phyloP scores from a whole-genome alignment of 2,113 vertebrate species.

The Pelecanus crispus region DNA sequence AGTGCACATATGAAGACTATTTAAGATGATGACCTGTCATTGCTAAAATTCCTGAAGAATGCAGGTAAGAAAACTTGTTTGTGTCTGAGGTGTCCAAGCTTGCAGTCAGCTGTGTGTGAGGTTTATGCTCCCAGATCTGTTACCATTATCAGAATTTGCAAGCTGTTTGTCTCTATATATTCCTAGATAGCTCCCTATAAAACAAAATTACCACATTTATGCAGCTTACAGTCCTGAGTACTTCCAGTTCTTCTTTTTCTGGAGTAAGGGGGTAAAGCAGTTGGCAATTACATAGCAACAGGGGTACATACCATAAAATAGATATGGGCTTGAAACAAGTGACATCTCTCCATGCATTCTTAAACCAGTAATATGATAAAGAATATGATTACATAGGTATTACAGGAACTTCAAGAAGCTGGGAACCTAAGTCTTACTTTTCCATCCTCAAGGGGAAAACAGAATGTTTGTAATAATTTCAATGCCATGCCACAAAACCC shows the following conservation, averaged over 20 bases:
- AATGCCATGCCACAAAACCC: background rate
- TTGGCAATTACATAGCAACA: background rate
- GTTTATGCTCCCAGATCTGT: background rate
- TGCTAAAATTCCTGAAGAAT: background rate
- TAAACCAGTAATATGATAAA: background rate
- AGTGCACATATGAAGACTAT: background rate
- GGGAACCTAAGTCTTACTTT: background rate
- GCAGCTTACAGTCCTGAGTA: background rate
- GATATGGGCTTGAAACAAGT: background rate
- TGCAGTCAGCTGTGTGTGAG: background rate
- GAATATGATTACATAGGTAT: background rate
- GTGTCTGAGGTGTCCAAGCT: background rate
- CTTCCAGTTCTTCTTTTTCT: background rate
- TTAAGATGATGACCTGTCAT: background rate
- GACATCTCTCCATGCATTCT: background rate
- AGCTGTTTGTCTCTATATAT: background rate
- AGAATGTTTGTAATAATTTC: background rate
- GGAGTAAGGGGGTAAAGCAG: background rate
- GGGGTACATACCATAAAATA: background rate
- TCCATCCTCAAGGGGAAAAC: background rate
- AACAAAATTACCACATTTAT: background rate
- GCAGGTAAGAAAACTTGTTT: background rate
- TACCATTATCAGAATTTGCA: background rate
- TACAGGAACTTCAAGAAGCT: background rate
- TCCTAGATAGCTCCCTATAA: background rate